These are phyloP conservation scores for Alaudala cheleensis DNA, from an alignment of 2,113 vertebrate genomes.

Conservation along the genomic window DNA sequence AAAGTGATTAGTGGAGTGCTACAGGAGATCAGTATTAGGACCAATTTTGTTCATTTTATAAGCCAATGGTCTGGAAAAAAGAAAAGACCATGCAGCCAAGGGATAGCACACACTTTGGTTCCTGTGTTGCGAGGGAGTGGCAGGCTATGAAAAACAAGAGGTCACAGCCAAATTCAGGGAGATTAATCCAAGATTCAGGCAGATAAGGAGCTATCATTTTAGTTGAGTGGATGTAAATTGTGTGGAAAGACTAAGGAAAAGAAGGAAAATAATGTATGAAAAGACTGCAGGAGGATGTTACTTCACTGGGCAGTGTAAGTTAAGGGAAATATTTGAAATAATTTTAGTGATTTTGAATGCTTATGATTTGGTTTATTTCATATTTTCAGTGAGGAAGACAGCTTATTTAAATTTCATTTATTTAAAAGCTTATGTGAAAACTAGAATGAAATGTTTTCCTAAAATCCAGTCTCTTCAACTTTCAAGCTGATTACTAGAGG, in stretches of 20 bases:
- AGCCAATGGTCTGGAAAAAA: slow-evolving; percentile 58
- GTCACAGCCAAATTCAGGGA: background rate
- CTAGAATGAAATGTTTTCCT: background rate
- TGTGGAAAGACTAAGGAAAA: background rate
- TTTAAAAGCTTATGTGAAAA: background rate
- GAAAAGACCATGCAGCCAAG: background rate
- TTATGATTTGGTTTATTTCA: background rate
- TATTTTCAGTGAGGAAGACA: background rate
- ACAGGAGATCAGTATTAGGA: slow-evolving; percentile 28
- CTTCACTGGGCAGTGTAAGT: background rate
- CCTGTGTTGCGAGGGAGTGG: background rate
- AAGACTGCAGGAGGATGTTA: background rate
- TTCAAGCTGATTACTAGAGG: background rate
- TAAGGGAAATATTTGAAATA: background rate
- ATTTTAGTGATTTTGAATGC: background rate
- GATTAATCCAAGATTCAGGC: background rate
- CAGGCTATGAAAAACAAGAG: background rate
- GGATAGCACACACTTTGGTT: background rate
- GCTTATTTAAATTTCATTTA: background rate
- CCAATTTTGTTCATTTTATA: slow-evolving; percentile 69
- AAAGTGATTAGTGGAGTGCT: slow-evolving; percentile 52
- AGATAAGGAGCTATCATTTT: background rate
- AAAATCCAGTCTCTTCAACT: background rate
- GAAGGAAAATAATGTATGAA: background rate
- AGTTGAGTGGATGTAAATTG: background rate